Percentiles rank a stretch among this genome's conserved stretches.
Evolutionary conservation across 2,113 vertebrate species (phyloP).

Genomic region (Abramis brama): DNA sequence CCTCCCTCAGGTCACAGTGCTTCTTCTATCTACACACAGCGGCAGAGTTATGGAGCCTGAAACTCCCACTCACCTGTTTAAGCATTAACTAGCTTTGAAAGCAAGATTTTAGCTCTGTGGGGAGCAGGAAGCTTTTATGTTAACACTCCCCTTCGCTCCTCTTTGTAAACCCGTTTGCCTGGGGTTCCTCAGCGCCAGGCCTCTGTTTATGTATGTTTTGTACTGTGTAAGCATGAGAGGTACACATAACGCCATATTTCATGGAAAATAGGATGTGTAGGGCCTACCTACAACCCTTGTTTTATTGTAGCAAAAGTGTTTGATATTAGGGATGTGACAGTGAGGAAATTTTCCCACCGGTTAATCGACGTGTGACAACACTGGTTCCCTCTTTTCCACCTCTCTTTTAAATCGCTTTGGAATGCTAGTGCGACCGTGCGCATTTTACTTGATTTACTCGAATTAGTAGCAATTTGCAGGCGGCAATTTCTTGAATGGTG

Average conservation of each 20-base stretch:
- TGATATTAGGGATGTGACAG: too few relatives aligned
- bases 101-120: slow-evolving; percentile 37
- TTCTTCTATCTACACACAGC: slow-evolving; percentile 55
- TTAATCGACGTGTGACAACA: too few relatives aligned
- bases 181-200: not conserved
- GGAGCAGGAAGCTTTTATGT: slow-evolving; percentile 66
- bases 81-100: slow-evolving; percentile 68
- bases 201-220: not conserved
- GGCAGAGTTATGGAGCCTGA: slow-evolving; percentile 57
- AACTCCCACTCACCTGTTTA: slow-evolving; percentile 68
- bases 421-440: too few relatives aligned
- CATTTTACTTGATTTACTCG: too few relatives aligned
- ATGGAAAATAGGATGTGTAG: not conserved
- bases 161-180: not conserved
- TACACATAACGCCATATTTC: not conserved
- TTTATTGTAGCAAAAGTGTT: not conserved
- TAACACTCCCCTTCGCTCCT: not conserved
- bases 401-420: too few relatives aligned
- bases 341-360: too few relatives aligned
- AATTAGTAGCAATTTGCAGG: too few relatives aligned
- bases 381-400: too few relatives aligned
- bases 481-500: too few relatives aligned
- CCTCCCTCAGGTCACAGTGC: slow-evolving; percentile 31
- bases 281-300: not conserved
- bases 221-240: not conserved